phyloP scores from a whole-genome alignment of 2,888 invertebrate genomes.

The Leptinotarsa rubiginosa region DNA sequence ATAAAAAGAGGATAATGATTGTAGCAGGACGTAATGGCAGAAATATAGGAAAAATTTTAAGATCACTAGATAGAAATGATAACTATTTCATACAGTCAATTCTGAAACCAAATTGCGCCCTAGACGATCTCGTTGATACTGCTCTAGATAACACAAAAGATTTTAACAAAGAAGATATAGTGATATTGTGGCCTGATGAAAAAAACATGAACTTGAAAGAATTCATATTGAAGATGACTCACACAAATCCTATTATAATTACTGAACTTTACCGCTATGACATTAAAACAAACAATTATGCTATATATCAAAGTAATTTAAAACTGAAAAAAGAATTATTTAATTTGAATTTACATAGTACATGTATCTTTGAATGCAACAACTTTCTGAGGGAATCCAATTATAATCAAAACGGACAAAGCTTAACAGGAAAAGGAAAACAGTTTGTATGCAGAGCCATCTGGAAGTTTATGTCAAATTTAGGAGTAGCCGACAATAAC shows the following conservation, averaged over 20 bases:
- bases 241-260: conserved; percentile 13
- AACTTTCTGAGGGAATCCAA: not conserved
- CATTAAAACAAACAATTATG: conserved; percentile 1
- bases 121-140: not conserved
- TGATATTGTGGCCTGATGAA: conserved; percentile 23
- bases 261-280: conserved; percentile 19
- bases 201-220: conserved; percentile 13
- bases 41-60: not conserved
- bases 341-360: not conserved
- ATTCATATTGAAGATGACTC: conserved; percentile 24
- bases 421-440: conserved; percentile 8
- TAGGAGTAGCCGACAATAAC: too few species aligned
- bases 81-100: not conserved
- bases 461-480: not conserved
- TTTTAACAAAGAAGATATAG: conserved; percentile 23
- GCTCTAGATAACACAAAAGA: not conserved
- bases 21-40: too few species aligned
- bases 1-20: too few species aligned
- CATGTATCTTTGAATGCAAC: conserved; percentile 18
- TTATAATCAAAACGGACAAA: not conserved
- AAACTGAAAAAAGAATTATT: conserved; percentile 1
- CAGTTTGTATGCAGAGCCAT: conserved; percentile 5
- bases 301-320: conserved; percentile 11
- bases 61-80: not conserved
- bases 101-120: conserved; percentile 9